These are phyloP conservation scores for Perizoma flavofasciatum DNA, from an alignment of 2,888 invertebrate species.

Conservation along the genomic window DNA sequence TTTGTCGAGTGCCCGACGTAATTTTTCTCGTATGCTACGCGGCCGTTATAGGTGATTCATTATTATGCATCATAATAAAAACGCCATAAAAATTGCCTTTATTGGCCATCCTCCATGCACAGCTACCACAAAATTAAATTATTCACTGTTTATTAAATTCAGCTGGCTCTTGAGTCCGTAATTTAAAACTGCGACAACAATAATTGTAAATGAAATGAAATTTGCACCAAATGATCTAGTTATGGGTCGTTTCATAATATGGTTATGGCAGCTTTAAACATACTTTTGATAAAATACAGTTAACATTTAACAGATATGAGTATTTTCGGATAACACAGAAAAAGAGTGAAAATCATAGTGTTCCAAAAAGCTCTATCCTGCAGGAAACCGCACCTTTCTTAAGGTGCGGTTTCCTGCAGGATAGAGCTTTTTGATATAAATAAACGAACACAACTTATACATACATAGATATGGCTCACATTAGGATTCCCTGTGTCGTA, in stretches of 20 bases:
- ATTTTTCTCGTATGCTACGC: constrained; percentile 59
- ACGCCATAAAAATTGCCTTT: constrained; percentile 75
- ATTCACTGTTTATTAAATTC: constrained; percentile 80
- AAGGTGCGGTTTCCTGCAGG: no score
- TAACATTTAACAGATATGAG: no score
- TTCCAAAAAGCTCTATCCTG: no score
- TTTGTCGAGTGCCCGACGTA: constrained; percentile 55
- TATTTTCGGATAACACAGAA: no score
- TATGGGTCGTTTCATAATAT: constrained; percentile 10
- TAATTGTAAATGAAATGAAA: constrained; percentile 59
- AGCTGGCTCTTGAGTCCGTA: constrained; percentile 69
- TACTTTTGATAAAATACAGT: no score
- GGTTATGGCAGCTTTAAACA: no score
- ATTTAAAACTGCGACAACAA: constrained; percentile 64
- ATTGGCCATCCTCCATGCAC: constrained; percentile 79
- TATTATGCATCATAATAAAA: constrained; percentile 82
- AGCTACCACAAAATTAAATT: constrained; percentile 77
- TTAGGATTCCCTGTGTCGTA: no score
- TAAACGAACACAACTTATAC: no score
- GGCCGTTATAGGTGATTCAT: constrained; percentile 75
- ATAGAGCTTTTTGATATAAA: no score
- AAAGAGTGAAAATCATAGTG: no score
- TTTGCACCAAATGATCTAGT: constrained; percentile 61
- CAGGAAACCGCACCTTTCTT: no score
- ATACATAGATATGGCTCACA: no score